phyloP scores from a whole-genome alignment of 1,140 invertebrate species.

The Thaumatotibia leucotreta region DNA sequence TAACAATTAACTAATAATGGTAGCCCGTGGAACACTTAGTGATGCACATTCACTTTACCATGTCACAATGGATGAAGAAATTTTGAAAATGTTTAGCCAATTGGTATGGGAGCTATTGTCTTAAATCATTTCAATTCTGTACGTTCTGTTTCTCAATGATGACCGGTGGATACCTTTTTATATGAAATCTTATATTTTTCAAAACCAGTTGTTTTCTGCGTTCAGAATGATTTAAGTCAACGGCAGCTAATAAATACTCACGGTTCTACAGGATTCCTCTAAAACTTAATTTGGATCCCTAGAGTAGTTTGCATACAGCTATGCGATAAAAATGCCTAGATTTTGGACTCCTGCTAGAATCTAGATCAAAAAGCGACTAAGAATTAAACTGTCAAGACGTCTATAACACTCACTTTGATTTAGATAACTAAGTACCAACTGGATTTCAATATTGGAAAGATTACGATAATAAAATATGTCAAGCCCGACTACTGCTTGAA shows the following conservation, averaged over 20 bases:
- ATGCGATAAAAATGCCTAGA: not conserved
- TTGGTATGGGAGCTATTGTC: not conserved
- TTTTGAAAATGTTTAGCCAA: constrained; percentile 1
- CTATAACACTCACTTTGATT: not conserved
- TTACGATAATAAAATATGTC: not conserved
- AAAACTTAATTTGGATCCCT: not conserved
- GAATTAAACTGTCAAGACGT: not conserved
- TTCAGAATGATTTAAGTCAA: not conserved
- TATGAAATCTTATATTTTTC: not conserved
- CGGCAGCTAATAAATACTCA: not conserved
- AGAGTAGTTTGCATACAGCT: not conserved
- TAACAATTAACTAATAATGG: constrained; percentile 23
- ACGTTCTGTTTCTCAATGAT: not conserved
- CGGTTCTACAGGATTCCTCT: not conserved
- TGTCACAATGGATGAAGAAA: not conserved
- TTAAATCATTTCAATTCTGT: not conserved
- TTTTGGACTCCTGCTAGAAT: not conserved
- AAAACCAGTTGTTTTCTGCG: not conserved
- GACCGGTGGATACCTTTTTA: not conserved
- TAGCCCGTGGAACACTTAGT: constrained; percentile 33
- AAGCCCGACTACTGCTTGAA: not conserved
- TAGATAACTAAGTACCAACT: not conserved
- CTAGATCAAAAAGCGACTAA: not conserved
- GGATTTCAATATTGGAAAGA: not conserved
- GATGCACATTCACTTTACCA: constrained; percentile 32